phyloP scores from a whole-genome alignment of 2,113 vertebrate species.

The Smithornis capensis region DNA sequence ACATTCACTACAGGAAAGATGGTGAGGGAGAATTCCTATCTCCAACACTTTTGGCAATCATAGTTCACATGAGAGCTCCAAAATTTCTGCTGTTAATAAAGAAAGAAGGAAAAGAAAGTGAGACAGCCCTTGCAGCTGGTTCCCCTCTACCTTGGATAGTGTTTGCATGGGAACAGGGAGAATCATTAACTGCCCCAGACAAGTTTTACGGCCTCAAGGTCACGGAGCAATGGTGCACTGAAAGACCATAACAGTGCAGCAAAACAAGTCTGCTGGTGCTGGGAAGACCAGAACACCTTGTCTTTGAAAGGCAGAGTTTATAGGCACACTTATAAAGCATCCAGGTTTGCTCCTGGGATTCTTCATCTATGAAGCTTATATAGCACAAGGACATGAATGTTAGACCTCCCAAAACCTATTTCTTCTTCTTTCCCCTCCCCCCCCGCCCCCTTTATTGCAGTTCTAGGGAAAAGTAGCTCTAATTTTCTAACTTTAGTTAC shows the following conservation, averaged over 20 bases:
- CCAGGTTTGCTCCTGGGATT: not conserved
- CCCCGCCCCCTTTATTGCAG: too few species aligned
- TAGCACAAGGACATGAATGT: accelerated
- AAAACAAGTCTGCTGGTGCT: not conserved
- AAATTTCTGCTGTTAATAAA: not conserved
- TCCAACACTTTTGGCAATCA: not conserved
- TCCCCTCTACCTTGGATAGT: not conserved
- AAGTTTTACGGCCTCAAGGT: not conserved
- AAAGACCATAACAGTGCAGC: not conserved
- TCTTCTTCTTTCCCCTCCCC: not conserved
- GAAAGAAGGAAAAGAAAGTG: not conserved
- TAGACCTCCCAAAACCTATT: not conserved
- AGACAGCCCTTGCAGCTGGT: not conserved
- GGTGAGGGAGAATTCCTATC: not conserved
- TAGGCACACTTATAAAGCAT: not conserved
- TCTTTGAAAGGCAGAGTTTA: not conserved
- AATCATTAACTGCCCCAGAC: constrained; percentile 34
- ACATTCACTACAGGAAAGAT: not conserved
- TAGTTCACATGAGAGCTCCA: not conserved
- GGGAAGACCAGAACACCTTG: not conserved
- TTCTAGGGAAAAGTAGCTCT: not conserved
- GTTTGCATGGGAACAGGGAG: not conserved
- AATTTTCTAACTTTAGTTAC: not conserved
- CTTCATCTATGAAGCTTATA: not conserved
- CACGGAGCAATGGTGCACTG: not conserved